Evolutionary conservation across 2,113 vertebrate species (phyloP), one percentile per base, ranked within the genome.

Genomic region (Puffinus mauretanicus): DNA sequence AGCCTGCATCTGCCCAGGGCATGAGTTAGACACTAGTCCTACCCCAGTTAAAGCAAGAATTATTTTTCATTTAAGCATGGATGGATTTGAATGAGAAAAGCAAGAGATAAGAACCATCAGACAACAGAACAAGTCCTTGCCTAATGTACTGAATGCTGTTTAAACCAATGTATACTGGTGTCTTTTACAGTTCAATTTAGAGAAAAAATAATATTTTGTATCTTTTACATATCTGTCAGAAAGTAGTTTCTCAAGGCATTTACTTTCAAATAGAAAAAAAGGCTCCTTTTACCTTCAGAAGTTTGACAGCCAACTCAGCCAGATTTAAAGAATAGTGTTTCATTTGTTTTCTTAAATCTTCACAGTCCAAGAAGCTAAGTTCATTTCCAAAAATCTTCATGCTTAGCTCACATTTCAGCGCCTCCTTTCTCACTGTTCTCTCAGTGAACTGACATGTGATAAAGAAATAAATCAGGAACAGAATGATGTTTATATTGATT

Each of bases 361-460:
- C 96, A 40, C 98, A 99, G 64, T 98, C 98, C 46, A 98, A 85
- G 49, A 98, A 98, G 26, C 90, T 98, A 89, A 99, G 92, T 92
- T 99, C 98, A 20, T 98, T 99, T 55, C 99, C 99, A 86, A 99
- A 99, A 88, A 99, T 95, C 92, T 98, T 99, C 38, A 99, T 72
- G 32, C 97, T 97, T 40, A 99, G 78, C 82, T 98, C 96, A 73
- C 99, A 99, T 42, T 51, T 96, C 51, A 98, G 94, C 8, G 5
- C 34, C 16, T 86, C 89, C 36, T 95, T 96, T 21, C 83, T 86
- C 34, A 69, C 49, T 2, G 21, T 97, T 84, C 93, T 93, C 62
- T 91, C 94, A 78, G 97, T 96, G 86, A 99, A 97, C 99, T 99
- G 96, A 44, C 25, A 52, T 11, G 4, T 5, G 52, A 70, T 34